Evolutionary conservation across 30 jellyfish, hydroid and myxozoan genomes (phyloP), one percentile per base, ranked within the genome.

Genomic region (Cassiopea xamachana): DNA sequence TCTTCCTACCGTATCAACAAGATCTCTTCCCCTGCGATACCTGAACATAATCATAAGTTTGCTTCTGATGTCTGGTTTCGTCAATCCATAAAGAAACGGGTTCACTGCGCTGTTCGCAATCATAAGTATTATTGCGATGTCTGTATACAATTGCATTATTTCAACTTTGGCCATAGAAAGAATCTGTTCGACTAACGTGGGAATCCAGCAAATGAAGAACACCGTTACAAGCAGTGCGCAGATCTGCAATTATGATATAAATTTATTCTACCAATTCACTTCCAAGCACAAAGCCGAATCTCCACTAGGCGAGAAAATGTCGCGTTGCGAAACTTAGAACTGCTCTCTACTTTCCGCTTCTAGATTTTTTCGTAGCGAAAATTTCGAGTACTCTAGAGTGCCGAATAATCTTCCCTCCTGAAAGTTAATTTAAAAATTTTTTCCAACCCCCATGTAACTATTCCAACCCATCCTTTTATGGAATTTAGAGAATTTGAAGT

Each of bases 21-120:
- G 39, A 7, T 55, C 50, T 43, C 48, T 10, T 8, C 58, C 16
- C n/a, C 14, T 74, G 0, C 51, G 68, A 43, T 43, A 71, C 64
- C 78, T 16, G 71, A 87, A 75, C n/a, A 87, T 87, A 43, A n/a
- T 60, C 73, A 13, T 43, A 59, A 87, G 87, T 70, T 84, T 91
- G 72, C 85, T 76, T 61, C 93, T 67, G 84, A 91, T 83, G 58
- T 91, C 97, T n/a, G 67, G 88, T 46, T 91, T 91, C 70, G 75
- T 69, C 48, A 91, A 70, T 10, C 97, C 97, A 64, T 91, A 91
- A 61, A 91, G 86, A 55, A 91, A 82, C 1, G 97, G 97, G 83
- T 91, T 91, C 5, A 91, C 87, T 2, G 92, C 92, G 83, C 97
- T 91, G 90, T 91, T 91, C 13, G 86, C 78, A n/a, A 91, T 78